Percentiles rank a stretch among this genome's conserved stretches.
These are phyloP conservation scores for Latrodectus elegans DNA, from an alignment of 2,888 invertebrate genomes.

Conservation along the genomic window DNA sequence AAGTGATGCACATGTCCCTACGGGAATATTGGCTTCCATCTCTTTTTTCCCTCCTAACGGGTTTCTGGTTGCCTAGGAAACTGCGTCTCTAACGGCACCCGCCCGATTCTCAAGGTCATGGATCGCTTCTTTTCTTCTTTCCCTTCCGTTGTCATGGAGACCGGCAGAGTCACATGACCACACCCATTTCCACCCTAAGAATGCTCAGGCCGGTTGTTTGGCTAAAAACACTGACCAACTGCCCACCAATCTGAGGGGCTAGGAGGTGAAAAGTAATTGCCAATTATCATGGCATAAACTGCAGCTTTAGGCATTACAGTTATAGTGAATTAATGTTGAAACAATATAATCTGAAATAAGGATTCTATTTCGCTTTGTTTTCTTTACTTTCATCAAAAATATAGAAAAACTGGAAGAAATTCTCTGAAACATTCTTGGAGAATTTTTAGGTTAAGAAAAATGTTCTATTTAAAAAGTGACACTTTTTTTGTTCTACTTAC, in stretches of 20 bases:
- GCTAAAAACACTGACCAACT: background rate
- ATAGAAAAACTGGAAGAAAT: too few relatives aligned
- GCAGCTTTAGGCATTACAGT: too few relatives aligned
- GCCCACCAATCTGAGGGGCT: background rate
- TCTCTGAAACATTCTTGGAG: too few relatives aligned
- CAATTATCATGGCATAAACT: too few relatives aligned
- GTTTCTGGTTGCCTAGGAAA: background rate
- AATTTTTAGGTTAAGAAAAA: too few relatives aligned
- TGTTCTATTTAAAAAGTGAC: too few relatives aligned
- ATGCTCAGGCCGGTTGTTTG: background rate
- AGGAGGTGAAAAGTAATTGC: too few relatives aligned
- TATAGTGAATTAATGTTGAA: too few relatives aligned
- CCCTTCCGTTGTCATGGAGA: conserved; percentile 5
- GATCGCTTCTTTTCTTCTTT: background rate
- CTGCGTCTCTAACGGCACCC: conserved; percentile 1
- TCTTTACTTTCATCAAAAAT: too few relatives aligned
- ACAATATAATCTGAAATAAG: too few relatives aligned
- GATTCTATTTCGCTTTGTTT: too few relatives aligned
- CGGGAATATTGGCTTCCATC: conserved; percentile 1
- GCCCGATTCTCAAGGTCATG: background rate
- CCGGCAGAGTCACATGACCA: conserved; percentile 8
- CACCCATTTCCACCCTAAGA: background rate
- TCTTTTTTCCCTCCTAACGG: background rate
- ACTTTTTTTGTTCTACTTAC: too few relatives aligned
- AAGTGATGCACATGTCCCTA: background rate